phyloP scores from a whole-genome alignment of 2,888 invertebrate species.

The Chromoteleia sp. region DNA sequence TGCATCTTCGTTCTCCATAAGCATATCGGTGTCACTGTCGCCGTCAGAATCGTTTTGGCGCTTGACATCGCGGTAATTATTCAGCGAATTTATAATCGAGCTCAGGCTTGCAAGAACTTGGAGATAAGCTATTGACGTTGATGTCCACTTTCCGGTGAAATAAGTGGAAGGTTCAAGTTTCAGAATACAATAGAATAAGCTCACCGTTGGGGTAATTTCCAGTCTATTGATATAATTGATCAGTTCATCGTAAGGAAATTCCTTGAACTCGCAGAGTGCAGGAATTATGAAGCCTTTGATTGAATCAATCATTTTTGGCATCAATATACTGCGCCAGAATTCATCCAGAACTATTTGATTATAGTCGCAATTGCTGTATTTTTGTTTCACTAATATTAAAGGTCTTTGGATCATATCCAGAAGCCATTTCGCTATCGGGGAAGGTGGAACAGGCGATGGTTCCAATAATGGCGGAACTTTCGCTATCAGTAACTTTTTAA shows the following conservation, averaged over 20 bases:
- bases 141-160: slow-evolving; percentile 76
- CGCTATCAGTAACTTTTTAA: slow-evolving; percentile 89
- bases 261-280: slow-evolving; percentile 86
- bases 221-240: slow-evolving; percentile 85
- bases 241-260: slow-evolving; percentile 86
- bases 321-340: slow-evolving; percentile 89
- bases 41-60: slow-evolving; percentile 86
- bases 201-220: slow-evolving; percentile 86
- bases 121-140: slow-evolving; percentile 81
- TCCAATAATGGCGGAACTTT: slow-evolving; percentile 88
- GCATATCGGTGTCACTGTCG: slow-evolving; percentile 86
- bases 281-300: slow-evolving; percentile 90
- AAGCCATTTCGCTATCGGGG: slow-evolving; percentile 90
- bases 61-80: slow-evolving; percentile 85
- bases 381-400: slow-evolving; percentile 86
- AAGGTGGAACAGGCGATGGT: slow-evolving; percentile 89
- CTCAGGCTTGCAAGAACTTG: slow-evolving; percentile 86
- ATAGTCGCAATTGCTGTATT: slow-evolving; percentile 84
- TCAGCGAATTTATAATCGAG: slow-evolving; percentile 84
- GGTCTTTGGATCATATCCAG: slow-evolving; percentile 92
- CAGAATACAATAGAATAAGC: slow-evolving; percentile 89
- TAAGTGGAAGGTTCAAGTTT: slow-evolving; percentile 88
- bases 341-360: slow-evolving; percentile 86
- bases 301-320: slow-evolving; percentile 88
- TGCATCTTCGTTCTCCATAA: slow-evolving; percentile 86